These are phyloP conservation scores for Saturnia pavonia DNA, from an alignment of 2,888 invertebrate genomes.

Conservation along the genomic window DNA sequence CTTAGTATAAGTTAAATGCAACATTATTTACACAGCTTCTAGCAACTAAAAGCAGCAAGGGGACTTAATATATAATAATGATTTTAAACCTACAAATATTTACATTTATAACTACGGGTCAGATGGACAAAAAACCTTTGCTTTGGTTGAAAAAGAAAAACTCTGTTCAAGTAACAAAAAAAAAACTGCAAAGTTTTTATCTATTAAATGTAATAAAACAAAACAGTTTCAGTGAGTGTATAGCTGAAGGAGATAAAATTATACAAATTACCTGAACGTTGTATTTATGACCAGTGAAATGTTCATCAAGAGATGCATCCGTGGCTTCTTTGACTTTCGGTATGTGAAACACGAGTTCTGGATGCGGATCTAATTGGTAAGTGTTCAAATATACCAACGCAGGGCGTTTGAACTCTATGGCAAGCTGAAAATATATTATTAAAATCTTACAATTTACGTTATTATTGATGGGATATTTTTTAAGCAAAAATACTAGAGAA, in stretches of 20 bases:
- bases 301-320: slow-evolving; percentile 48
- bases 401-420: slow-evolving; percentile 65
- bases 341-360: slow-evolving; percentile 39
- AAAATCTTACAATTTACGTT: background rate
- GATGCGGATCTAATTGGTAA: slow-evolving; percentile 57
- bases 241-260: background rate
- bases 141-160: no score
- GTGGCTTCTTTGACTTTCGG: slow-evolving; percentile 39
- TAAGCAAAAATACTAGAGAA: background rate
- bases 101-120: no score
- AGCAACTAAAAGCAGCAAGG: no score
- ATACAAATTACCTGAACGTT: slow-evolving; percentile 47
- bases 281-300: slow-evolving; percentile 60
- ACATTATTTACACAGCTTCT: no score
- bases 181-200: no score
- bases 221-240: no score
- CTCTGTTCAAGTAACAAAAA: no score
- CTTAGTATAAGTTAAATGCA: no score
- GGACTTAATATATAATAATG: no score
- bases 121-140: no score
- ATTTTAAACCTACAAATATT: no score
- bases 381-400: slow-evolving; percentile 53
- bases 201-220: no score
- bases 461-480: background rate
- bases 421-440: slow-evolving; percentile 44